phyloP scores from a whole-genome alignment of 2,797 vertebrate species.

The Brachyrhaphis roseni region DNA sequence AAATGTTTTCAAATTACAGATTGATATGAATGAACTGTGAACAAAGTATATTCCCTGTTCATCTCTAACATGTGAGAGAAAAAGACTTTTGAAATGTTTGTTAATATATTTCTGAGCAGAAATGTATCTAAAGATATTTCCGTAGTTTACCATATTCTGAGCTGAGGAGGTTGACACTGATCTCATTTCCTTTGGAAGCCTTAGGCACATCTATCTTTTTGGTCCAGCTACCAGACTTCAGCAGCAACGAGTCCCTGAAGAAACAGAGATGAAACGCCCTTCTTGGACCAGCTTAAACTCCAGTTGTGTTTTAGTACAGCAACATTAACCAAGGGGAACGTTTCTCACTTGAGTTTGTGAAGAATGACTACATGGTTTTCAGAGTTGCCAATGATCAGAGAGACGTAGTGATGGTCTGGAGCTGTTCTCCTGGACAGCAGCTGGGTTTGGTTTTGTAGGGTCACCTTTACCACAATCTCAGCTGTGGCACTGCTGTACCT shows the following conservation, averaged over 20 bases:
- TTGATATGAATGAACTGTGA: background rate
- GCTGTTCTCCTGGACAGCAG: constrained; percentile 89
- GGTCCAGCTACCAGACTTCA: constrained; percentile 89
- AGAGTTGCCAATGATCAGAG: constrained; percentile 89
- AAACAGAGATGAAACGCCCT: constrained; percentile 32
- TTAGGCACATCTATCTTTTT: constrained; percentile 91
- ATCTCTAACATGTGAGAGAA: background rate
- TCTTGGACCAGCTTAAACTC: background rate
- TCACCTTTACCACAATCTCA: constrained; percentile 89
- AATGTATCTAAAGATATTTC: background rate
- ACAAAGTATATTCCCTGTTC: background rate
- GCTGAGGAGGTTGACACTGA: constrained; percentile 93
- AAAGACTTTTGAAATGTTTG: no score
- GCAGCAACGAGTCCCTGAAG: constrained; percentile 86
- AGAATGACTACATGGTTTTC: constrained; percentile 91
- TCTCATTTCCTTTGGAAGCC: constrained; percentile 85
- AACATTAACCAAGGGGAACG: background rate
- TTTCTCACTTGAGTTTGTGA: constrained; percentile 90
- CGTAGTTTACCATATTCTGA: constrained; percentile 90
- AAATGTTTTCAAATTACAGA: background rate
- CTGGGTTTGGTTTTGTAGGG: constrained; percentile 88
- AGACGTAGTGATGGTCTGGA: constrained; percentile 86
- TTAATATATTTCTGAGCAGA: no score
- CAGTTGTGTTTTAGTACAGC: background rate
- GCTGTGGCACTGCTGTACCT: constrained; percentile 83